These are phyloP conservation scores for Seriola rivoliana DNA, from an alignment of 2,113 vertebrate genomes.

Conservation along the genomic window DNA sequence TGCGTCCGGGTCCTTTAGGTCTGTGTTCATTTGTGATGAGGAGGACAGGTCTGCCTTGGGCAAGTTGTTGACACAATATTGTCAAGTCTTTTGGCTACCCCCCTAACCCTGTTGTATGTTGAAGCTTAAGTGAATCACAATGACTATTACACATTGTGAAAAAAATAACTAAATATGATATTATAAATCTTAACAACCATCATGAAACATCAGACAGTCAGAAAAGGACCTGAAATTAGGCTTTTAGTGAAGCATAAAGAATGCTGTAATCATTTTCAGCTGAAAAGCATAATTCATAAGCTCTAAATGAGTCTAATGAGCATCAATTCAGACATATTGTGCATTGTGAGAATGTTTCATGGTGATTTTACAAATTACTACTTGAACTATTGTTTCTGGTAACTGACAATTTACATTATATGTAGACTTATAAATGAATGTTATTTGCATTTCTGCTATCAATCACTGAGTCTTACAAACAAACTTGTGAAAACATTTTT, in stretches of 20 bases:
- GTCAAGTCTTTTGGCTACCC: slow-evolving; percentile 4
- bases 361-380: background rate
- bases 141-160: background rate
- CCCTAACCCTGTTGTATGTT: background rate
- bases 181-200: background rate
- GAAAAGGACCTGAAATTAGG: background rate
- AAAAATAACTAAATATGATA: background rate
- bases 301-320: background rate
- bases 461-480: background rate
- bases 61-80: slow-evolving; percentile 38
- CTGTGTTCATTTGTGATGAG: slow-evolving; percentile 33
- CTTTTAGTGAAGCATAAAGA: background rate
- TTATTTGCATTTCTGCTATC: too few species aligned
- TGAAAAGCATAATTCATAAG: background rate
- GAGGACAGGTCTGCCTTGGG: slow-evolving; percentile 14
- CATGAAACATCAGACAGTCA: background rate
- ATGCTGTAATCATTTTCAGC: background rate
- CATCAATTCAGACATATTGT: background rate
- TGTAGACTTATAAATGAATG: background rate
- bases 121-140: background rate
- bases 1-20: slow-evolving; percentile 26
- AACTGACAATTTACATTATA: background rate
- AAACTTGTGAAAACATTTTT: too few species aligned
- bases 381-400: background rate
- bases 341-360: background rate